Evolutionary conservation across 2,113 vertebrate species (phyloP).

Genomic region (Cyprinodon brontotheroides): DNA sequence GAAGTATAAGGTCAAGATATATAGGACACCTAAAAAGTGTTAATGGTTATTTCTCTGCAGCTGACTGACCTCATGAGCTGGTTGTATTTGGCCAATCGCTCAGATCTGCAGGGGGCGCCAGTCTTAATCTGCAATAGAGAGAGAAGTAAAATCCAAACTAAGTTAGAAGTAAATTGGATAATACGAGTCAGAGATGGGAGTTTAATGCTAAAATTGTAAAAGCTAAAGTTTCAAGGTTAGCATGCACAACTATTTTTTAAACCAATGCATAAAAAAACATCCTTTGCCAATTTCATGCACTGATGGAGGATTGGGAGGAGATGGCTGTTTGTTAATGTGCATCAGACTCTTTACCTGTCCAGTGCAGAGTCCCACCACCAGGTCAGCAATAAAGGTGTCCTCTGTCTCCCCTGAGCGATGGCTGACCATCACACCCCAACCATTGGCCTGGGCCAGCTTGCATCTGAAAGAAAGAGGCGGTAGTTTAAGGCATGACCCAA

Average conservation of each 20-base stretch:
- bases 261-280: not conserved
- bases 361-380: conserved; percentile 83
- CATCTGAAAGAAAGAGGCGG: conserved; percentile 58
- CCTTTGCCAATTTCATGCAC: not conserved
- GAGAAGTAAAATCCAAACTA: not conserved
- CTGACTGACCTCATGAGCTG: conserved; percentile 91
- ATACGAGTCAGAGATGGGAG: not conserved
- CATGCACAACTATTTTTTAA: not conserved
- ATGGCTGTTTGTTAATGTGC: not conserved
- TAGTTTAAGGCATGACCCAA: not conserved
- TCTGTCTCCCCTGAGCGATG: conserved; percentile 83
- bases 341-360: conserved; percentile 76
- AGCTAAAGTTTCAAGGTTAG: not conserved
- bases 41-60: not conserved
- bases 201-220: not conserved
- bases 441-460: conserved; percentile 81
- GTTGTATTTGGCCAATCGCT: conserved; percentile 94
- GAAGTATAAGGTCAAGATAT: not conserved
- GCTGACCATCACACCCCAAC: conserved; percentile 84
- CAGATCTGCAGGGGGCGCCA: conserved; percentile 91
- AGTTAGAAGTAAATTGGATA: not conserved
- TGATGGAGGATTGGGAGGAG: not conserved
- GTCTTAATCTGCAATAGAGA: conserved; percentile 87
- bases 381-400: conserved; percentile 83
- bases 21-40: not conserved